phyloP scores from a whole-genome alignment of 2,797 vertebrate species.

The Rhabdophis nuchalis region DNA sequence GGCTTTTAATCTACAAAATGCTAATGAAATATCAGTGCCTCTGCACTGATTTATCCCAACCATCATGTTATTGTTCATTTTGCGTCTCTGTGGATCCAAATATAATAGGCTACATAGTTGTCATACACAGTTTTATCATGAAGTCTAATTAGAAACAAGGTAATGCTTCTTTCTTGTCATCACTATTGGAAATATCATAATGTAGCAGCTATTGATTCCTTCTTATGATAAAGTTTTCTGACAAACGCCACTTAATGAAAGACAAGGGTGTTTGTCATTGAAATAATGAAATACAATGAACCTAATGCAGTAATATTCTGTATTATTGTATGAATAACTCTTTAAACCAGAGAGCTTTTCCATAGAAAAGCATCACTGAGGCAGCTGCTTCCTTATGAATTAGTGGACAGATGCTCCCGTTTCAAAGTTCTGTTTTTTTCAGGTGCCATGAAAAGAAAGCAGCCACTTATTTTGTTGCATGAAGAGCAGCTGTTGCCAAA shows the following conservation, averaged over 20 bases:
- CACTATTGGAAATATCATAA: neutral
- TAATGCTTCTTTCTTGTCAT: neutral
- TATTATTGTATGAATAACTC: neutral
- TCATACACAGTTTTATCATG: neutral
- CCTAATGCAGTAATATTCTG: neutral
- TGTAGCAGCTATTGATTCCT: neutral
- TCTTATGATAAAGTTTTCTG: neutral
- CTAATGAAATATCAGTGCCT: neutral
- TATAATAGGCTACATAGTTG: neutral
- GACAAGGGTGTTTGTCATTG: neutral
- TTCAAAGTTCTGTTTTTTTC: neutral
- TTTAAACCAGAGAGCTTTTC: neutral
- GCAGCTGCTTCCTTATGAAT: neutral
- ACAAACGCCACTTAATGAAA: neutral
- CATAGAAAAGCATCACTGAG: neutral
- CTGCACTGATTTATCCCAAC: neutral
- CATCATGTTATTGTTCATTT: neutral
- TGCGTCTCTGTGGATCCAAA: neutral
- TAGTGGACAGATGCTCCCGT: neutral
- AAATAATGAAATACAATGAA: neutral
- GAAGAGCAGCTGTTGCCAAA: neutral
- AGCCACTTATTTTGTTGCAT: neutral
- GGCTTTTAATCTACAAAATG: neutral
- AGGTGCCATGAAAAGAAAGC: neutral
- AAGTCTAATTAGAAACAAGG: neutral